Base-by-base conservation (phyloP, 2,797 vertebrate genomes). In the Erpetoichthys calabaricus region DNA sequence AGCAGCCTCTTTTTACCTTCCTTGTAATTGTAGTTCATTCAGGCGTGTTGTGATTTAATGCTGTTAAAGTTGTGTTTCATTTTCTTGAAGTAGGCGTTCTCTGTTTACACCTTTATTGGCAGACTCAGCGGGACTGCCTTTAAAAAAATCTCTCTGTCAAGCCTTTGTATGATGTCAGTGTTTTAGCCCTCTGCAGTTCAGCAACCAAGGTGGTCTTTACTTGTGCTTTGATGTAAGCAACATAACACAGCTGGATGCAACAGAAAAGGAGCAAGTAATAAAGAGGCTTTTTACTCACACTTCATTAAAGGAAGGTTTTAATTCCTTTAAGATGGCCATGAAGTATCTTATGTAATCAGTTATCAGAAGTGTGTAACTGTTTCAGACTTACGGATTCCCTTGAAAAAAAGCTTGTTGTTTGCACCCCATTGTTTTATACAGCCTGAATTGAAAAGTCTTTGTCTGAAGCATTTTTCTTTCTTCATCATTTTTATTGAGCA, bases 401-500 rank as follows among this genome's bases (percentile, higher is more conserved):
- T 71, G 72, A 65, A 78, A 75, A 80, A 75, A 80, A 64, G 58
- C 66, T 73, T 73, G 72, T 75, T 64, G 62, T 69, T 66, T 67
- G 75, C 69, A 67, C 59, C 45, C 64, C 68, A 45, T 50, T 64
- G 42, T 75, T 73, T 74, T 63, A 60, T 59, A 65, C 67, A 73
- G 59, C 52, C 69, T 59, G 58, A 70, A 69, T 75, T 75, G 74
- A 69, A 60, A 42, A 64, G 75, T 73, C 75, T 83, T 73, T 77
- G 78, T 45, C 72, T 86, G 70, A 74, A 41, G 53, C 67, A 57
- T 75, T 81, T 82, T 81, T 83, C 80, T 84, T 75, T 74, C 71
- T 42, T 5, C 55, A 9, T 44, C 45, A 9, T 10, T 53, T 47
- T n/a, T 52, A 52, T 51, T 64, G 67, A 73, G 73, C 64, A 68